phyloP scores from a whole-genome alignment of 64 coral and sea anemone genomes.

The Pocillopora verrucosa region DNA sequence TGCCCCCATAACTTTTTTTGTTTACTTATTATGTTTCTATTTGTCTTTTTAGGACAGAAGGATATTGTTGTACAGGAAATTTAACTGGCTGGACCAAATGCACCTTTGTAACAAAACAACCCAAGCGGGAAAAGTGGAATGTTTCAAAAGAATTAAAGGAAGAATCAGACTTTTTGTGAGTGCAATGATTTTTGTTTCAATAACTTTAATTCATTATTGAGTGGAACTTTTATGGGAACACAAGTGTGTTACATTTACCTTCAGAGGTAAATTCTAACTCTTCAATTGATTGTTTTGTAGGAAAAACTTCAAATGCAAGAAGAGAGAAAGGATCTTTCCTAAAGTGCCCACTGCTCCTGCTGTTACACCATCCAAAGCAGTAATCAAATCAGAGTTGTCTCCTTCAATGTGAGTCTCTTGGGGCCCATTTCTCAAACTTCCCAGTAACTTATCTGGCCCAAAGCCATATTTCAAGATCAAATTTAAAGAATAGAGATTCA shows the following conservation, averaged over 20 bases:
- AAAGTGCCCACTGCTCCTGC: slow-evolving; percentile 23
- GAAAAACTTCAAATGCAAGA: slow-evolving; percentile 84
- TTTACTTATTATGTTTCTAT: neutral
- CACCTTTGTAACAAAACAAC: slow-evolving; percentile 78
- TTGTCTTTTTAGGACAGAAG: slow-evolving; percentile 70
- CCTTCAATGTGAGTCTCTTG: neutral
- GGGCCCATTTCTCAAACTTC: too few relatives aligned
- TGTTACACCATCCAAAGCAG: slow-evolving; percentile 16
- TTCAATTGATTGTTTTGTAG: slow-evolving; percentile 15
- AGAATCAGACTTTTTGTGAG: slow-evolving; percentile 81
- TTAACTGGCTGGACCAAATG: slow-evolving; percentile 98
- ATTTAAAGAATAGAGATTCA: too few relatives aligned
- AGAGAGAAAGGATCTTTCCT: slow-evolving; percentile 81
- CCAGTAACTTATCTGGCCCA: too few relatives aligned
- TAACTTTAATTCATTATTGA: too few relatives aligned
- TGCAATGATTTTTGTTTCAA: neutral
- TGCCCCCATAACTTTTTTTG: neutral
- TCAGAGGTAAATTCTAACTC: neutral
- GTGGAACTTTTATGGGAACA: too few relatives aligned
- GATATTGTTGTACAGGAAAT: slow-evolving; percentile 88
- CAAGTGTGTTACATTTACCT: neutral
- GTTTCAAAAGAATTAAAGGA: slow-evolving; percentile 81
- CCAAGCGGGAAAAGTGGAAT: slow-evolving; percentile 71
- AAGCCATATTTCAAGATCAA: too few relatives aligned
- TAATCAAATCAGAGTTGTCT: neutral